Percentiles rank a stretch among this genome's conserved stretches.
Evolutionary conservation across 2,888 invertebrate species (phyloP).

Genomic region (Nomada lathburiana): DNA sequence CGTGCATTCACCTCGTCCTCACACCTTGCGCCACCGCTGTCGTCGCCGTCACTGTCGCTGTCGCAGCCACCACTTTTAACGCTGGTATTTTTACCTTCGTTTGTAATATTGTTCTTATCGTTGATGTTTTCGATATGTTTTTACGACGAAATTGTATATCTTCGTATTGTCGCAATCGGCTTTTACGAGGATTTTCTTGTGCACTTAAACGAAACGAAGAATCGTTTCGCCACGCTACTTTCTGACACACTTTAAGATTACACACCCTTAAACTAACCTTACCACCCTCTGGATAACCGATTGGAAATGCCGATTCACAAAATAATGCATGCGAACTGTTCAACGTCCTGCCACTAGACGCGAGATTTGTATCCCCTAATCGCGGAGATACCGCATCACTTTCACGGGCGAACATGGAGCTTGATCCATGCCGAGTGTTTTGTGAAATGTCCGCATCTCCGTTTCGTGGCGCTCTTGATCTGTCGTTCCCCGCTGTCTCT

Average conservation of each 20-base stretch:
- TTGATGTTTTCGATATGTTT: constrained; percentile 63
- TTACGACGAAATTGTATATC: constrained; percentile 62
- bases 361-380: constrained; percentile 82
- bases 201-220: constrained; percentile 26
- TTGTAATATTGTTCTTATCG: constrained; percentile 44
- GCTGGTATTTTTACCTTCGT: constrained; percentile 59
- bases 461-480: constrained; percentile 65
- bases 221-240: constrained; percentile 61
- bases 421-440: constrained; percentile 79
- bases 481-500: constrained; percentile 40
- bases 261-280: constrained; percentile 54
- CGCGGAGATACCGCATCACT: constrained; percentile 83
- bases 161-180: constrained; percentile 63
- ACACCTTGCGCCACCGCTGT: constrained; percentile 72
- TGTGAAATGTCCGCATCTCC: constrained; percentile 68
- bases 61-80: constrained; percentile 38
- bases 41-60: constrained; percentile 58
- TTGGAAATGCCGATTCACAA: constrained; percentile 27
- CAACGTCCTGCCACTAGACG: constrained; percentile 67
- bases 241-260: constrained; percentile 56
- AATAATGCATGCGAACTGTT: constrained; percentile 48
- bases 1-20: constrained; percentile 81
- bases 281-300: constrained; percentile 25
- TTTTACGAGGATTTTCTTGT: constrained; percentile 39
- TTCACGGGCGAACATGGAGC: constrained; percentile 82